A percentile compares a stretch with the other conserved stretches of the same genome.
These are phyloP conservation scores for Aleiodes alternator DNA, from an alignment of 2,888 invertebrate species.

Conservation along the genomic window DNA sequence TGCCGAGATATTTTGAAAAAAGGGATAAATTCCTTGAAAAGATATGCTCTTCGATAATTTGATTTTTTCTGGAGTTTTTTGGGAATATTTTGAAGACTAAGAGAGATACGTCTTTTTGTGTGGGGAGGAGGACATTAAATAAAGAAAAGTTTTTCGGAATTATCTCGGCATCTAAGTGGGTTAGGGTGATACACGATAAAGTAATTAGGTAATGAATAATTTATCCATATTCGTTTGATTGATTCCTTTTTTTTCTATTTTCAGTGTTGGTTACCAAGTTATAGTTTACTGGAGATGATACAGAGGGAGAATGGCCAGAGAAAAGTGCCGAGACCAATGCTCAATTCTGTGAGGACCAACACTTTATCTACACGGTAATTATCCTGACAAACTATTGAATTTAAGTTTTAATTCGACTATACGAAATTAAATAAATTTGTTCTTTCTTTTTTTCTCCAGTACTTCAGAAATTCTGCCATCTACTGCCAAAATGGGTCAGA, in stretches of 20 bases:
- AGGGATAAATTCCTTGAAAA: too few relatives aligned
- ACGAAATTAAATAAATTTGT: conserved; percentile 21
- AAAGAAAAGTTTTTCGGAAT: not conserved
- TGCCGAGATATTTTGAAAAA: too few relatives aligned
- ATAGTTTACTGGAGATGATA: conserved; percentile 88
- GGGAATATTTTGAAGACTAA: not conserved
- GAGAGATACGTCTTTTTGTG: too few relatives aligned
- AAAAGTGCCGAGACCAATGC: conserved; percentile 86
- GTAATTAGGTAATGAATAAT: not conserved
- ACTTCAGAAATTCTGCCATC: conserved; percentile 67
- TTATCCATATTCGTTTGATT: conserved; percentile 24
- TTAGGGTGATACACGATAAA: too few relatives aligned
- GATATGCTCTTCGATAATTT: too few relatives aligned
- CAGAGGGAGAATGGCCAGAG: conserved; percentile 88
- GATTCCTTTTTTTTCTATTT: conserved; percentile 61
- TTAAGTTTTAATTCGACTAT: not conserved
- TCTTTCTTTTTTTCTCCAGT: conserved; percentile 58
- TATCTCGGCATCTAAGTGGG: too few relatives aligned
- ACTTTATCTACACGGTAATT: conserved; percentile 63
- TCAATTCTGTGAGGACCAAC: conserved; percentile 67
- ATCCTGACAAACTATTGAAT: conserved; percentile 17
- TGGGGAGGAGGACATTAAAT: too few relatives aligned
- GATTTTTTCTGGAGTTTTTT: conserved; percentile 9
- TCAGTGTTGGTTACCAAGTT: conserved; percentile 92
- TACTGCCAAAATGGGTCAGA: conserved; percentile 64